These are phyloP conservation scores for Hydrotaea diabolus DNA, from an alignment of 2,888 invertebrate genomes.

Conservation along the genomic window DNA sequence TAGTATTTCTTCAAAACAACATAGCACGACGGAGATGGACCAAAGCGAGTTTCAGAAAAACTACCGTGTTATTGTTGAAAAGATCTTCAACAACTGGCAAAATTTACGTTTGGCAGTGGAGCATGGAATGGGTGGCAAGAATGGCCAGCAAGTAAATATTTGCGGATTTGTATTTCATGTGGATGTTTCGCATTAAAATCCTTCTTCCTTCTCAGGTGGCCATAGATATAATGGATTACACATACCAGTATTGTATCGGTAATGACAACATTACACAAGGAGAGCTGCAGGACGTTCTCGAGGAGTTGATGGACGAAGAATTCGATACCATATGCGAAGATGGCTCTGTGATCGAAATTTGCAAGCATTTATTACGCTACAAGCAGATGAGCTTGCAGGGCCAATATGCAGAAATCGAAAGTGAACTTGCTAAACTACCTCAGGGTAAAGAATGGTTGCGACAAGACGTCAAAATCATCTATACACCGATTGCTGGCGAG, in stretches of 20 bases:
- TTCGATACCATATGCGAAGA: slow-evolving; percentile 88
- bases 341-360: slow-evolving; percentile 85
- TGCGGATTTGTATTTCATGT: not conserved
- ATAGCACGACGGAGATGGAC: slow-evolving; percentile 52
- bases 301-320: slow-evolving; percentile 88
- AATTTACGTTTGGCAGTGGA: slow-evolving; percentile 87
- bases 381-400: slow-evolving; percentile 83
- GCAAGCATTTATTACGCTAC: slow-evolving; percentile 83
- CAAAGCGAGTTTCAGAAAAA: slow-evolving; percentile 73
- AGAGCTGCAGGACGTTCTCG: slow-evolving; percentile 85
- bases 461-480: slow-evolving; percentile 81
- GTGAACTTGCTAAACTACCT: slow-evolving; percentile 84
- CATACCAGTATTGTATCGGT: slow-evolving; percentile 84
- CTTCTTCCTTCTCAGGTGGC: slow-evolving; percentile 82
- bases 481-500: slow-evolving; percentile 72
- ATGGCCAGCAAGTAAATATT: slow-evolving; percentile 84
- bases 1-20: too few relatives aligned
- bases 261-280: slow-evolving; percentile 83
- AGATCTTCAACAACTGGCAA: slow-evolving; percentile 87
- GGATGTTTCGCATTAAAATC: too few relatives aligned
- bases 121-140: slow-evolving; percentile 87
- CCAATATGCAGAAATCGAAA: slow-evolving; percentile 82
- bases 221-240: slow-evolving; percentile 84
- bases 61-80: slow-evolving; percentile 85
- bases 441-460: slow-evolving; percentile 83